Evolutionary conservation across 2,888 invertebrate species (phyloP), one percentile per base, ranked within the genome.

Genomic region (Agriopis leucophaearia): DNA sequence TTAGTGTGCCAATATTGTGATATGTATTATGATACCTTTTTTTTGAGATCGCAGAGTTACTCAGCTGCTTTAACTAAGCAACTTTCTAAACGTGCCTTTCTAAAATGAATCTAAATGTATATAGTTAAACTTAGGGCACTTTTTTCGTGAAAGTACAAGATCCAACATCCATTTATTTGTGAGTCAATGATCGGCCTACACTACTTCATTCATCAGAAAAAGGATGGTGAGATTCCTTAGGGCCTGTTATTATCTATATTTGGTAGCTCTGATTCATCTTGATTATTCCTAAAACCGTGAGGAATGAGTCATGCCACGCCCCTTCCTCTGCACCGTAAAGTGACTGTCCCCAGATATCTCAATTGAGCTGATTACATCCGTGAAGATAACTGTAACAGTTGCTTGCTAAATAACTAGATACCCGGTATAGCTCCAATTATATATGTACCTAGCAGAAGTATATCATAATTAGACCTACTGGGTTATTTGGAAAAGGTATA

Each of bases 321-420:
- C 66, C 57, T 70, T 71, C 69, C 52, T 67, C 52, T 60, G 64
- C 59, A 65, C 56, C 42, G 38, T 44, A 57, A 68, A 69, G 63
- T 70, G 69, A 27, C 64, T 69, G 61, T 69, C 74, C 71, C 64
- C 15, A 64, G 68, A 73, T 66, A 44, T 45, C 71, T 68, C 71
- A 69, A 69, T 75, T 74, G 65, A 67, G 60, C 64, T 69, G 62
- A 69, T 67, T 50, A 57, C 61, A 55, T 71, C 68, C 59, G 61
- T 15, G n/a, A 38, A 62, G 56, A 63, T 45, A 68, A 51, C 65
- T 64, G 47, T 56, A 48, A 45, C 64, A 63, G 47, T 56, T 56
- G 52, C 56, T 50, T 55, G n/a, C 40, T 47, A 47, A 16, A 10
- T 47, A 47, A n/a, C 47, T 8, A 6, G 15, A 8, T 27, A 27